Base-by-base conservation (phyloP, 2,888 invertebrate species). In the Agrochola circellaris region DNA sequence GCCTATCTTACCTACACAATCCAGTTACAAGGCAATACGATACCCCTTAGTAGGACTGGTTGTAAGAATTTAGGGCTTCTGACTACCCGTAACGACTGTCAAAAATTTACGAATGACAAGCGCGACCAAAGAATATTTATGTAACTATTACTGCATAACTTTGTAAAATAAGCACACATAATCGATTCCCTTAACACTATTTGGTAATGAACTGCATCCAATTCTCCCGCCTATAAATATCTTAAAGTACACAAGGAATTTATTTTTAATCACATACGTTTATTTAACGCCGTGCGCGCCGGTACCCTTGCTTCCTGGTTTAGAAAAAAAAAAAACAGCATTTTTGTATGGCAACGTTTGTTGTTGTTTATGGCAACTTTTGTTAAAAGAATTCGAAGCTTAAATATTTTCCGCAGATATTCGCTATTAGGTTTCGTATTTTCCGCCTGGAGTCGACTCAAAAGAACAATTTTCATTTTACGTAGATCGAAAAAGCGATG, bases 161-260 rank as follows among this genome's bases (percentile, higher is more conserved):
- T 0, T 17, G 2, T 48, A 17, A 17, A 76, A 17, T 56, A 26
- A 23, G 26, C 45, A 17, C 8, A 65, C n/a, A 15, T 17, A 30
- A 61, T 30, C 17, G 15, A n/a, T 71, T 23, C 30, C 54, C 42
- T 77, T 34, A 78, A 78, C 17, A 38, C 30, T 61, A 84, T 84
- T 81, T 73, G 65, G 56, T 84, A 58, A 79, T 84, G 73, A 79
- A 68, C 73, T 84, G 84, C 74, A 84, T 56, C 11, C 48, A 80
- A 42, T 56, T 61, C 73, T 56, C 5, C 13, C 34, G 13, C 73
- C 86, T 89, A 88, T 87, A 79, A 79, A 82, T 83, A 82, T 73
- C 71, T 58, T 56, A 75, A 69, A 79, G 58, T 68, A 74, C 26
- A 82, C 61, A 70, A 61, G 5, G 26, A 73, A 58, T 66, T 81